phyloP scores from a whole-genome alignment of 92 coral and sea anemone genomes.

The Palythoa caribaeorum region DNA sequence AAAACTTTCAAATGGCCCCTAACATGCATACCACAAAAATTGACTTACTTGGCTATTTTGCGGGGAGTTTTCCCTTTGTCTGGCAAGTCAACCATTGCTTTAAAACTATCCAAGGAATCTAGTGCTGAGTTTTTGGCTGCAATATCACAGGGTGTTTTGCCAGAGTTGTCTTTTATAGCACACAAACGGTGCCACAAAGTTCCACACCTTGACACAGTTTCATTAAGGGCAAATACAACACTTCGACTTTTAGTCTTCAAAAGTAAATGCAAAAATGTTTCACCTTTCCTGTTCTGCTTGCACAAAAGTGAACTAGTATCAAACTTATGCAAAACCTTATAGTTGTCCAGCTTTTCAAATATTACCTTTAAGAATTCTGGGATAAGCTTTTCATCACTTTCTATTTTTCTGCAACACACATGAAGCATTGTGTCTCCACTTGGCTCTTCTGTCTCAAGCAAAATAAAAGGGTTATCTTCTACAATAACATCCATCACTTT shows the following conservation, averaged over 20 bases:
- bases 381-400: neutral
- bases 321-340: neutral
- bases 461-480: conserved; percentile 1
- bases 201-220: neutral
- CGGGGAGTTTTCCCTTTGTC: neutral
- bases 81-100: neutral
- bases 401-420: conserved; percentile 22
- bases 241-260: conserved; percentile 12
- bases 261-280: conserved; percentile 39
- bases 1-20: too few relatives aligned
- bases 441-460: conserved; percentile 25
- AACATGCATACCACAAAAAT: neutral
- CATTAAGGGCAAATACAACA: conserved; percentile 7
- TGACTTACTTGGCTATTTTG: neutral
- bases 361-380: conserved; percentile 32
- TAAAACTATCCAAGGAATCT: conserved; percentile 16
- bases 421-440: conserved; percentile 38
- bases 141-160: conserved; percentile 36
- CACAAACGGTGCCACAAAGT: conserved; percentile 21
- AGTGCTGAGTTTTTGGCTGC: conserved; percentile 19
- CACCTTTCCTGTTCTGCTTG: conserved; percentile 13
- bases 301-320: conserved; percentile 24
- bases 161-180: conserved; percentile 7
- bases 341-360: conserved; percentile 35
- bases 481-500: conserved; percentile 35